A percentile compares a stretch with the other conserved stretches of the same genome.
Conservation (phyloP, 1,140 invertebrate genomes). For the Atta cephalotes region DNA sequence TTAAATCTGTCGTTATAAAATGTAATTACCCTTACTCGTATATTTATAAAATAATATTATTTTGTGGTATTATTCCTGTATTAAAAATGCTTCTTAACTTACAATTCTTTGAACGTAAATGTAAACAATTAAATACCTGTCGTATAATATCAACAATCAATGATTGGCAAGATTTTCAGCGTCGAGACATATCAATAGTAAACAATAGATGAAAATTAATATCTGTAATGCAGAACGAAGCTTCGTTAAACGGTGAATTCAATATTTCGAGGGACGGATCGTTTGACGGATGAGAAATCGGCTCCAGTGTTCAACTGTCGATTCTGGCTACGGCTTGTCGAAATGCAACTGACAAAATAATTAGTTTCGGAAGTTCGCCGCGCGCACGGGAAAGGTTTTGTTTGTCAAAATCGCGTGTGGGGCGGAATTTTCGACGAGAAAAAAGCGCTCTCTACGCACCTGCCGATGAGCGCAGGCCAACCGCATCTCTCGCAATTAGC, state of each 20-base stretch:
- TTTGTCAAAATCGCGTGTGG: slow-evolving; percentile 71
- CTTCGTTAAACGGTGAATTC: slow-evolving; percentile 70
- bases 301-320: slow-evolving; percentile 71
- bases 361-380: slow-evolving; percentile 73
- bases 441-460: slow-evolving; percentile 66
- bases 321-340: slow-evolving; percentile 64
- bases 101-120: slow-evolving; percentile 2
- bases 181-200: slow-evolving; percentile 40
- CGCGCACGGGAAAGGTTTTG: slow-evolving; percentile 59
- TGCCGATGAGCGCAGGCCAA: slow-evolving; percentile 53
- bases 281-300: slow-evolving; percentile 72
- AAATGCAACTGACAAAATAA: slow-evolving; percentile 77
- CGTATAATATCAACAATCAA: slow-evolving; percentile 46
- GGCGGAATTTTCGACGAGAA: slow-evolving; percentile 65
- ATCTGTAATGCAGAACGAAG: slow-evolving; percentile 58
- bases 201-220: slow-evolving; percentile 69
- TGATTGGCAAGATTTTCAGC: slow-evolving; percentile 63
- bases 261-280: slow-evolving; percentile 75
- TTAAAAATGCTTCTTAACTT: slow-evolving; percentile 19
- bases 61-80: background rate
- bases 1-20: background rate
- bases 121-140: slow-evolving; percentile 22
- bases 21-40: background rate
- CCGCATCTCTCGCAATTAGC: slow-evolving; percentile 56
- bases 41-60: slow-evolving; percentile 9